Evolutionary conservation across 1,140 invertebrate species (phyloP).

Genomic region (Apis laboriosa): DNA sequence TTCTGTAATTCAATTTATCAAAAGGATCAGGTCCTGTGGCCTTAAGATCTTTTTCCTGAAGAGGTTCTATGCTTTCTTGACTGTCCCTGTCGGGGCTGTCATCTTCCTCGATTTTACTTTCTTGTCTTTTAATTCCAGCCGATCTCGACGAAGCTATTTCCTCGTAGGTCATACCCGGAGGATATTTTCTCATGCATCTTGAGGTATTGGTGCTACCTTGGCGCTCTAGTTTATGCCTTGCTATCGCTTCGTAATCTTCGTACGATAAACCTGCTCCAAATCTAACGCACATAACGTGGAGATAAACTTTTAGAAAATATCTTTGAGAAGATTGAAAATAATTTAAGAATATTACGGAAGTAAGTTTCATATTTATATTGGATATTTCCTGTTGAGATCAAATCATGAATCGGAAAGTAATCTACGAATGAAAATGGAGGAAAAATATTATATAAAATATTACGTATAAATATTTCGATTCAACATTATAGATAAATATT

Average conservation of each 20-base stretch:
- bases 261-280: conserved; percentile 73
- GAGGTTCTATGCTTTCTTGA: conserved; percentile 76
- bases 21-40: conserved; percentile 81
- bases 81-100: conserved; percentile 75
- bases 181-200: conserved; percentile 71
- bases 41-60: conserved; percentile 79
- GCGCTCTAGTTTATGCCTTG: conserved; percentile 78
- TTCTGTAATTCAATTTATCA: conserved; percentile 81
- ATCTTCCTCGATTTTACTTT: conserved; percentile 62
- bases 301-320: neutral
- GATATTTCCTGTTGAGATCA: too few relatives aligned
- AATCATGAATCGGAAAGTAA: too few relatives aligned
- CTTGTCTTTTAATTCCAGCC: conserved; percentile 56
- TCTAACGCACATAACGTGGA: neutral
- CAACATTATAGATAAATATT: too few relatives aligned
- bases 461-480: too few relatives aligned
- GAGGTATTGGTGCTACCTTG: conserved; percentile 69
- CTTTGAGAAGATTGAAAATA: neutral
- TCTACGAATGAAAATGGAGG: too few relatives aligned
- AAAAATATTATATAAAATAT: too few relatives aligned
- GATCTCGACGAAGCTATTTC: conserved; percentile 78
- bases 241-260: conserved; percentile 80
- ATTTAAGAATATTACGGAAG: too few relatives aligned
- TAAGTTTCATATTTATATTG: too few relatives aligned
- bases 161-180: conserved; percentile 78